These are phyloP conservation scores for Hozukius guyotensis DNA, from an alignment of 2,797 vertebrate genomes.

Conservation along the genomic window DNA sequence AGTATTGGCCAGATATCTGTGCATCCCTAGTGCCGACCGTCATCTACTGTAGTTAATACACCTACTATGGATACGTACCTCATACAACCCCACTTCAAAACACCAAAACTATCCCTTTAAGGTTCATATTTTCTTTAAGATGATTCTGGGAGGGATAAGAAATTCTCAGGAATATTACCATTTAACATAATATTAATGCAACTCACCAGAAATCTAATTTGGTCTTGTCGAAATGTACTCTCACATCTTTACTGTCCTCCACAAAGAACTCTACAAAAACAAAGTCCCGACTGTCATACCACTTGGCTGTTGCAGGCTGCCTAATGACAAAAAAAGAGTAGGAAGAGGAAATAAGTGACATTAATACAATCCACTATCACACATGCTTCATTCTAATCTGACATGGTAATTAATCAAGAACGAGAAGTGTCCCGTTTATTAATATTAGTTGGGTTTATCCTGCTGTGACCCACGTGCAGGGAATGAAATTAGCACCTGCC, in stretches of 20 bases:
- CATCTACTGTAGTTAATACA: too few relatives aligned
- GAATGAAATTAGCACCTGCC: too few relatives aligned
- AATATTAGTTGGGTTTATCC: neutral
- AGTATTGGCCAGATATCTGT: too few relatives aligned
- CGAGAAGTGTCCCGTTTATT: neutral
- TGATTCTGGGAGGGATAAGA: neutral
- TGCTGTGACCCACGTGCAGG: neutral
- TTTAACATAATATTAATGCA: neutral
- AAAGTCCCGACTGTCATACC: conserved; percentile 96
- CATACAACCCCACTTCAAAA: too few relatives aligned
- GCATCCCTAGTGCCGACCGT: too few relatives aligned
- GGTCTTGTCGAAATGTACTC: conserved; percentile 91
- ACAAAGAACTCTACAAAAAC: conserved; percentile 97
- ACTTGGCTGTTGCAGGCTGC: conserved; percentile 95
- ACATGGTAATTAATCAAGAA: neutral
- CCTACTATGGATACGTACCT: too few relatives aligned
- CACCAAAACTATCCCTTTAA: too few relatives aligned
- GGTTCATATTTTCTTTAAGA: neutral
- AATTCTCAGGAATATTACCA: neutral
- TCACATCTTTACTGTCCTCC: conserved; percentile 96
- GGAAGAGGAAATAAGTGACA: neutral
- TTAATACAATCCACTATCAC: neutral
- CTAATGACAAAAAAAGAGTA: conserved; percentile 69
- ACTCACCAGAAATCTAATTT: conserved; percentile 92
- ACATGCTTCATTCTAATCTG: neutral